Evolutionary conservation across 92 coral and sea anemone species (phyloP), one percentile per base, ranked within the genome.

Genomic region (Blastomussa wellsi): DNA sequence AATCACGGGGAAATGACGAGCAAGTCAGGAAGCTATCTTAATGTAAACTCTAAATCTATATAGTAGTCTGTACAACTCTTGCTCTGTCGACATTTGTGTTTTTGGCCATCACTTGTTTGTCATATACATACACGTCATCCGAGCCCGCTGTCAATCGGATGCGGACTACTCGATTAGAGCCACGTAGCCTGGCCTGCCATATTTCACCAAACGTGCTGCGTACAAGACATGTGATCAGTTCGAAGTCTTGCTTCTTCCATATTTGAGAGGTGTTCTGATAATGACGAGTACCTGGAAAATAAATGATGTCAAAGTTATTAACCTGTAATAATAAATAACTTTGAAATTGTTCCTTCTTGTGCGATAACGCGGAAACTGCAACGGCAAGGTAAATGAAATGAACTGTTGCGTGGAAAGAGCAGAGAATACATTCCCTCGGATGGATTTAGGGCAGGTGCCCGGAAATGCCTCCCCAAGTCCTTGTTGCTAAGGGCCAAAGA

Each of bases 181-280:
- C 85, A 81, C 36, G 85, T 52, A 48, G 48, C 66, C 85, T 81
- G 77, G 85, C 85, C 68, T 67, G 85, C 85, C 85, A 81, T 81
- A 81, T 68, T 69, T 81, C 85, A 67, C 85, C 85, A 69, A 31
- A 81, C 85, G 52, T 67, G 48, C 85, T 70, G 68, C 76, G 85
- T n/a, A 81, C 85, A 29, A 81, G 85, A 35, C 85, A 81, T 31
- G 76, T 81, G 77, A 81, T 67, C 48, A 81, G 77, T 4, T 81
- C 31, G 37, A 81, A 81, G 77, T 81, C 85, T 13, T 81, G 35
- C 24, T 42, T 81, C 48, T 70, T 81, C 85, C 85, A 81, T 0
- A n/a, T n/a, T n/a, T 65, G 73, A 79, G 83, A 64, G 7, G 57
- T 38, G 72, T 79, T 62, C 6, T 14, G 72, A 22, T 15, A 11